Percentiles rank a stretch among this genome's conserved stretches.
Evolutionary conservation across 1,140 invertebrate genomes (phyloP).

Genomic region (Procambarus virginalis): DNA sequence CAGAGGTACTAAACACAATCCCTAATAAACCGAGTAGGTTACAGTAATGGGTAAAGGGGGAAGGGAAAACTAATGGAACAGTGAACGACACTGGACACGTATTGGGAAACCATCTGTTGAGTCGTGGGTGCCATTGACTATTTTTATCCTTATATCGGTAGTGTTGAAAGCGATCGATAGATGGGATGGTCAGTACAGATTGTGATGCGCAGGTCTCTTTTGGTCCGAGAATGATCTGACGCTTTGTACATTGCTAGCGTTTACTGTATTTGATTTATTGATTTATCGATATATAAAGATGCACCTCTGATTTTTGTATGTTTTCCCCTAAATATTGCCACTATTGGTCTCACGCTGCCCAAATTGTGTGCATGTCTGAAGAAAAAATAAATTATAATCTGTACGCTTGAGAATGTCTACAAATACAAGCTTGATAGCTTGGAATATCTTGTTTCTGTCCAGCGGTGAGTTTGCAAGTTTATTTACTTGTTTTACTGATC

Average conservation of each 20-base stretch:
- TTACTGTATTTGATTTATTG: no score
- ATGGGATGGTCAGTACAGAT: neutral
- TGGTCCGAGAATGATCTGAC: neutral
- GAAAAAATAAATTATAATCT: no score
- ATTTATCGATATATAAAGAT: no score
- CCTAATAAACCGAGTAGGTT: no score
- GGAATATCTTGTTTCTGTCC: no score
- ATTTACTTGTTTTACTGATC: no score
- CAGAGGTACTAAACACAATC: neutral
- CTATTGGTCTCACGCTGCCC: no score
- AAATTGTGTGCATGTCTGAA: no score
- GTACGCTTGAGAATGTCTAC: no score
- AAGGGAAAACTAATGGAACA: neutral
- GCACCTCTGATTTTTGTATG: neutral
- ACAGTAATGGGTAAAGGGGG: neutral
- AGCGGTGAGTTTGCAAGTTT: no score
- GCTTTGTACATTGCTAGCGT: no score
- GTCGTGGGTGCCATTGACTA: neutral
- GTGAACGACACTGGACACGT: neutral
- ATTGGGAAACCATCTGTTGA: conserved; percentile 23
- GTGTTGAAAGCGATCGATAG: neutral
- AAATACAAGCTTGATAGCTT: no score
- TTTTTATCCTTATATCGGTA: conserved; percentile 20
- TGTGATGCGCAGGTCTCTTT: neutral
- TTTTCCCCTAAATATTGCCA: neutral